Evolutionary conservation across 2,797 vertebrate species (phyloP).

Genomic region (Ispidina lecontei): DNA sequence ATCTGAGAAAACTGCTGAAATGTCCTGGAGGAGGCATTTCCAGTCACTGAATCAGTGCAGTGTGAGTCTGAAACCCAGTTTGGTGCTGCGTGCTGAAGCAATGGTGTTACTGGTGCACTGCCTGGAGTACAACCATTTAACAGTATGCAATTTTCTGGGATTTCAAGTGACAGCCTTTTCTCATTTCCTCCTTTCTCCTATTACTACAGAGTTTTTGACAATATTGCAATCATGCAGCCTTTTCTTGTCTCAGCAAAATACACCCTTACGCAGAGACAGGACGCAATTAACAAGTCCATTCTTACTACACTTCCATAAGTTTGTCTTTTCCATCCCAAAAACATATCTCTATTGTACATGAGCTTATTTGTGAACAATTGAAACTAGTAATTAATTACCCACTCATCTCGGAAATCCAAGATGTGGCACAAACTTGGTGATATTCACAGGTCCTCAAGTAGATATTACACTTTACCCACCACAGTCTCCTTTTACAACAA

Average conservation of each 20-base stretch:
- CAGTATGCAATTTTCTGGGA: not conserved
- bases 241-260: not conserved
- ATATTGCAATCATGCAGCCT: not conserved
- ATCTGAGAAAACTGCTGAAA: not conserved
- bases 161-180: not conserved
- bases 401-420: not conserved
- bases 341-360: fast-evolving
- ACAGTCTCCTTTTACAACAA: not conserved
- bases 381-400: not conserved
- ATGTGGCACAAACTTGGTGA: not conserved
- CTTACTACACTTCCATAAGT: not conserved
- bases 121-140: not conserved
- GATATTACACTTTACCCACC: not conserved
- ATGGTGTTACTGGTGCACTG: not conserved
- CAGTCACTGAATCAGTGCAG: not conserved
- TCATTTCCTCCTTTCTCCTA: not conserved
- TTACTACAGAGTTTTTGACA: not conserved
- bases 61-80: not conserved
- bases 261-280: not conserved
- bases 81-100: not conserved
- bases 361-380: not conserved
- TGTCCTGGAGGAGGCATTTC: not conserved
- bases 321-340: not conserved
- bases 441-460: not conserved
- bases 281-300: not conserved